These are phyloP conservation scores for Bryconaethiops microstoma DNA, from an alignment of 2,797 vertebrate species.

Conservation along the genomic window DNA sequence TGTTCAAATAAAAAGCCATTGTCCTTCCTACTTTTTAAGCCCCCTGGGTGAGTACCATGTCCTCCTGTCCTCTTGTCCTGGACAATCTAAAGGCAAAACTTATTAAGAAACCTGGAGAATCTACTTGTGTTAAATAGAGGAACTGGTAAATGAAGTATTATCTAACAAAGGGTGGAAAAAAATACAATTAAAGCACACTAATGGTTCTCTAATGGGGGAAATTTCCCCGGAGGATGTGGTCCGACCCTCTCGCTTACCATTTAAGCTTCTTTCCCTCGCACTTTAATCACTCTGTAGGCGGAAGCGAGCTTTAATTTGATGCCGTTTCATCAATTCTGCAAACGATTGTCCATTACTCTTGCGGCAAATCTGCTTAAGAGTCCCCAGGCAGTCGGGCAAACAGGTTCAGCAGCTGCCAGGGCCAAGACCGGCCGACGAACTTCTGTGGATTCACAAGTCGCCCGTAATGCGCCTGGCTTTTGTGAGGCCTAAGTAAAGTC, in stretches of 20 bases:
- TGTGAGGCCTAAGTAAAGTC: slow-evolving; percentile 9
- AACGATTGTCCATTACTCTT: slow-evolving; percentile 55
- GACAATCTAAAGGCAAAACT: slow-evolving; percentile 24
- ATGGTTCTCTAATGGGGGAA: slow-evolving; percentile 52
- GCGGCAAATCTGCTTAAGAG: slow-evolving; percentile 53
- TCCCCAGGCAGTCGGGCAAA: slow-evolving; percentile 41
- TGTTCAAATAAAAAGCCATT: slow-evolving; percentile 26
- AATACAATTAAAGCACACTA: slow-evolving; percentile 53
- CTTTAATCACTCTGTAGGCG: slow-evolving; percentile 48
- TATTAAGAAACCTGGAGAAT: slow-evolving; percentile 25
- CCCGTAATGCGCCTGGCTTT: background rate
- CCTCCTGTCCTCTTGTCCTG: background rate
- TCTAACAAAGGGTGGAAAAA: slow-evolving; percentile 51
- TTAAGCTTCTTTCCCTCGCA: slow-evolving; percentile 39
- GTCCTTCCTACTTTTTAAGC: slow-evolving; percentile 16
- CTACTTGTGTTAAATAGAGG: slow-evolving; percentile 15
- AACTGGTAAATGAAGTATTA: slow-evolving; percentile 42
- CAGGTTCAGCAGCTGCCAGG: background rate
- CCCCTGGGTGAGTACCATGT: slow-evolving; percentile 2
- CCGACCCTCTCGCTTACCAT: slow-evolving; percentile 42
- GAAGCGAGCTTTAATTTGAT: slow-evolving; percentile 58
- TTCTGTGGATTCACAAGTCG: background rate
- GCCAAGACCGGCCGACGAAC: background rate
- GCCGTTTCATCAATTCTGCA: slow-evolving; percentile 46
- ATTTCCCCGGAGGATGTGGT: slow-evolving; percentile 32